Percentiles rank a stretch among this genome's conserved stretches.
Conservation (phyloP, 2,113 vertebrate species). For the Phyllopteryx taeniolatus region DNA sequence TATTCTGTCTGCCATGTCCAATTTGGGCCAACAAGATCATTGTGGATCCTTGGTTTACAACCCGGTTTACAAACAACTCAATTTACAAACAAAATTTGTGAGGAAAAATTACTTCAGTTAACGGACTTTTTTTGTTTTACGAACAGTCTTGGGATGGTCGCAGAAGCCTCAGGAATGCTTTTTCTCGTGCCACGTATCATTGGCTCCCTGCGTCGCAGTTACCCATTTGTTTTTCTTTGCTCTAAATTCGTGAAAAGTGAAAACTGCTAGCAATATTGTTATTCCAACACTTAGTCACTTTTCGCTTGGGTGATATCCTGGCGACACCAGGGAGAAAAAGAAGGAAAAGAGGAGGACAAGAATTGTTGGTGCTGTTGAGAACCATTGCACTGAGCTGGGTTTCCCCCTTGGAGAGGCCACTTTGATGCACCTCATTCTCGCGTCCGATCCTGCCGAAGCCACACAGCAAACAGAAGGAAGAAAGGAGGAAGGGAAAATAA, state of each 20-base stretch:
- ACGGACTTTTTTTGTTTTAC: background rate
- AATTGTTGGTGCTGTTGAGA: background rate
- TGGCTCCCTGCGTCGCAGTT: background rate
- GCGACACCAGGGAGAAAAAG: background rate
- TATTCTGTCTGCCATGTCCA: background rate
- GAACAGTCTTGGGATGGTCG: background rate
- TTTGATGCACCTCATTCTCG: background rate
- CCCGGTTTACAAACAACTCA: too few species aligned
- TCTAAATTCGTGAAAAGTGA: background rate
- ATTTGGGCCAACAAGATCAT: background rate
- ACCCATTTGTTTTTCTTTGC: background rate
- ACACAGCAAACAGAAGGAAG: background rate
- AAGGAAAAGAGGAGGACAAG: background rate
- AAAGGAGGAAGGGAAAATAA: background rate
- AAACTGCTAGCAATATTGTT: background rate
- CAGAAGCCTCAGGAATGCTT: background rate
- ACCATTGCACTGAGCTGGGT: background rate
- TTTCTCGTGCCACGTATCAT: background rate
- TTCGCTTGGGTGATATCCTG: background rate
- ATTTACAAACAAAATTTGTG: too few species aligned
- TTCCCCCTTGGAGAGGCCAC: background rate
- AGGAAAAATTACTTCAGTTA: too few species aligned
- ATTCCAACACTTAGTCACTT: background rate
- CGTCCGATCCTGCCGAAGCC: background rate
- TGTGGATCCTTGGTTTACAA: too few species aligned